A percentile compares a stretch with the other conserved stretches of the same genome.
Conservation (phyloP, 2,113 vertebrate genomes). For the Pedionomus torquatus region DNA sequence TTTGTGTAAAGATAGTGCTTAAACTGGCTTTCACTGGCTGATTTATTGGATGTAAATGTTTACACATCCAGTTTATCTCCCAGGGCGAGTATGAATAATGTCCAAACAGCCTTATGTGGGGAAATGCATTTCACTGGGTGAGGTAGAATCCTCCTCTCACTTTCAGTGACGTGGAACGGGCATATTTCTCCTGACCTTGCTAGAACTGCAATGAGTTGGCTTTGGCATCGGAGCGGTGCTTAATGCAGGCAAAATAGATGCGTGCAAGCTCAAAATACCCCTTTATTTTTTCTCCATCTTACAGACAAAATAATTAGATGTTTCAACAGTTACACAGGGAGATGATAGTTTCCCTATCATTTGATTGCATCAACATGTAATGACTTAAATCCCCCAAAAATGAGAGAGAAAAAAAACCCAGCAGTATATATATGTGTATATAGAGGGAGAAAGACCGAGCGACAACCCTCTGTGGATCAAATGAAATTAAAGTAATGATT, state of each 20-base stretch:
- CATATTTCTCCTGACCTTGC: background rate
- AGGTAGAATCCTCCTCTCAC: background rate
- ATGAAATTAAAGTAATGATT: background rate
- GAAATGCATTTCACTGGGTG: background rate
- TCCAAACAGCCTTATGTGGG: background rate
- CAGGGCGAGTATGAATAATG: background rate
- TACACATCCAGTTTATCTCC: conserved; percentile 2
- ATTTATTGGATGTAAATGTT: conserved; percentile 59
- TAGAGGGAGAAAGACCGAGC: background rate
- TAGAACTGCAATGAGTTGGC: background rate
- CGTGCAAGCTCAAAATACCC: accelerated
- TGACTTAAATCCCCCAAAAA: background rate
- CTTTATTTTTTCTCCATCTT: background rate
- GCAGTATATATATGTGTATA: background rate
- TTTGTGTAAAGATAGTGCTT: background rate
- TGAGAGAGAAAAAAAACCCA: accelerated
- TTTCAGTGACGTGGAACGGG: background rate
- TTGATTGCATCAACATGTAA: background rate
- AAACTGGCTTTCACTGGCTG: background rate
- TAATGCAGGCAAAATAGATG: background rate
- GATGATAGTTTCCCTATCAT: background rate
- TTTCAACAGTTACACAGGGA: background rate
- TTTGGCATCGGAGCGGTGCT: background rate
- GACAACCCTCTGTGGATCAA: background rate
- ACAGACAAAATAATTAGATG: background rate